These are phyloP conservation scores for Limonius californicus DNA, from an alignment of 1,140 invertebrate genomes.

Conservation along the genomic window DNA sequence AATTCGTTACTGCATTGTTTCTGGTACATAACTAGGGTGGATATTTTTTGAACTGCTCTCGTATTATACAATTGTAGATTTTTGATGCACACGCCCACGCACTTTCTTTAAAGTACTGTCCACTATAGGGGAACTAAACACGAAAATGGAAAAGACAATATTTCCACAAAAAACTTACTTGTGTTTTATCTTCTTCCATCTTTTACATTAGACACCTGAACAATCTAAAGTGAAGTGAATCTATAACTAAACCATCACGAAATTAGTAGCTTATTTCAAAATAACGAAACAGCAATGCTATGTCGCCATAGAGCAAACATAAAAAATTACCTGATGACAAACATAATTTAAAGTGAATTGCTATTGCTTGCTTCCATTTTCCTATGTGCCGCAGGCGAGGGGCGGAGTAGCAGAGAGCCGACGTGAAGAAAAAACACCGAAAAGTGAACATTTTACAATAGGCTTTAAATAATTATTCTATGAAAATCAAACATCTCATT, in stretches of 20 bases:
- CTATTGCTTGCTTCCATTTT: too few species aligned
- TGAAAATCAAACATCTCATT: conserved; percentile 17
- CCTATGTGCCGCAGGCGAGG: too few species aligned
- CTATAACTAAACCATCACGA: neutral
- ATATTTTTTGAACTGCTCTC: too few species aligned
- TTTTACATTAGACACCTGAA: neutral
- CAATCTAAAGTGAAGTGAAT: conserved; percentile 8
- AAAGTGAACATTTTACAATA: neutral
- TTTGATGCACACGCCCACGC: too few species aligned
- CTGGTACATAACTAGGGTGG: too few species aligned
- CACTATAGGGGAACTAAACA: too few species aligned
- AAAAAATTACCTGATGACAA: conserved; percentile 3
- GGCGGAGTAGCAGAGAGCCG: neutral
- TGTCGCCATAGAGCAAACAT: conserved; percentile 4
- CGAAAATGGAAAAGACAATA: too few species aligned
- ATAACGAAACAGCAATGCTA: conserved; percentile 2
- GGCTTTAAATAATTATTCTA: conserved; percentile 7
- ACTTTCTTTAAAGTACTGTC: too few species aligned
- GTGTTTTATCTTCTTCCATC: neutral
- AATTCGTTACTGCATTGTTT: too few species aligned
- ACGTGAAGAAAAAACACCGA: neutral
- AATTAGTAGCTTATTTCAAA: conserved; percentile 17
- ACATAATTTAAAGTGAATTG: too few species aligned
- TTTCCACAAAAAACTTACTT: conserved; percentile 9
- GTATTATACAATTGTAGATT: too few species aligned